Conservation (phyloP, 2,888 invertebrate genomes). For the Abrostola triplasia region DNA sequence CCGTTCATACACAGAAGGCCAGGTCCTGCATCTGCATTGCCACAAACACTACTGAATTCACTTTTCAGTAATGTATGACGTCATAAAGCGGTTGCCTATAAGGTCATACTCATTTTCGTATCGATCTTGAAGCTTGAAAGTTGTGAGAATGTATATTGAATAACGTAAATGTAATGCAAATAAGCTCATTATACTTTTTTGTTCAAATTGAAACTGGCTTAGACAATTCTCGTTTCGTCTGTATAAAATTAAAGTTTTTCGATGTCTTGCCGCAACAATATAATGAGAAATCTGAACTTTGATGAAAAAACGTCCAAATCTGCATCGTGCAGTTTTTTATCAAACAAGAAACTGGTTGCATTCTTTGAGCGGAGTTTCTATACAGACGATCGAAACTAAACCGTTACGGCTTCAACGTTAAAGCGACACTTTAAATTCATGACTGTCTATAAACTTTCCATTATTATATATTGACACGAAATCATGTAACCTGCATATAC, state of each 20-base stretch:
- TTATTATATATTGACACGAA: conserved; percentile 49
- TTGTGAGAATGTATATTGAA: conserved; percentile 31
- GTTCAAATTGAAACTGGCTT: conserved; percentile 5
- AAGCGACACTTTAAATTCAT: conserved; percentile 44
- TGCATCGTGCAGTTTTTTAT: conserved; percentile 16
- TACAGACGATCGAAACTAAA: conserved; percentile 15
- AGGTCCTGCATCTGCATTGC: conserved; percentile 17
- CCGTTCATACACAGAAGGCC: conserved; percentile 14
- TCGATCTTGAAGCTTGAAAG: conserved; percentile 31
- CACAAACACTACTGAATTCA: conserved; percentile 27
- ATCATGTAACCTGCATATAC: conserved; percentile 41
- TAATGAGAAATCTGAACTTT: conserved; percentile 35
- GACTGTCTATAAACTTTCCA: conserved; percentile 35
- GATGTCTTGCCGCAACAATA: background rate
- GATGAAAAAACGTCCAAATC: conserved; percentile 31
- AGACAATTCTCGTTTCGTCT: conserved; percentile 14
- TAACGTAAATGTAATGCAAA: conserved; percentile 21
- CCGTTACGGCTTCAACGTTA: conserved; percentile 19
- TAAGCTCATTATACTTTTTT: conserved; percentile 33
- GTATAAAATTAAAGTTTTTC: conserved; percentile 31
- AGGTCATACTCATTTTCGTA: conserved; percentile 49
- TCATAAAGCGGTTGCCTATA: conserved; percentile 38
- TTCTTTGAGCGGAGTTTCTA: conserved; percentile 25
- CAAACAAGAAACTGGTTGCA: conserved; percentile 30
- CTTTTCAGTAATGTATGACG: conserved; percentile 41